These are phyloP conservation scores for Rhynchotus rufescens DNA, from an alignment of 2,797 vertebrate species.

Conservation along the genomic window DNA sequence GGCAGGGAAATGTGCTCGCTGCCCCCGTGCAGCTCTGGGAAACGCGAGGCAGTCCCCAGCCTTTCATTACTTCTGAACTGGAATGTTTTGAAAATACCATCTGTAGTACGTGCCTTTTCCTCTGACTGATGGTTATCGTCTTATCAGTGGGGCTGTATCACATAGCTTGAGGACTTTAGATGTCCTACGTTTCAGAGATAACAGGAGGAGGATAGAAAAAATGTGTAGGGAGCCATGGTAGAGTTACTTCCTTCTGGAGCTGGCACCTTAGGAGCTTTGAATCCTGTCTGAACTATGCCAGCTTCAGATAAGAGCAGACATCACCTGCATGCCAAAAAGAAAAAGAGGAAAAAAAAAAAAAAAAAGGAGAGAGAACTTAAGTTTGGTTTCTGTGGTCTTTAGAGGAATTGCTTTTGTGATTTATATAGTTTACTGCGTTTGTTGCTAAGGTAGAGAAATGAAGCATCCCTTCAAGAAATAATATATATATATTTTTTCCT, in stretches of 20 bases:
- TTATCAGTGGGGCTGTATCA: not conserved
- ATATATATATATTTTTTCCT: not conserved
- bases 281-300: not conserved
- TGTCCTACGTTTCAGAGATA: not conserved
- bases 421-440: not conserved
- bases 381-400: not conserved
- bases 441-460: not conserved
- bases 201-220: not conserved
- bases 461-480: not conserved
- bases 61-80: not conserved
- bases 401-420: not conserved
- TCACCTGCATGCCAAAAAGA: accelerated
- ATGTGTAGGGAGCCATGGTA: not conserved
- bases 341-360: not conserved
- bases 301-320: not conserved
- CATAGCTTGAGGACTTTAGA: not conserved
- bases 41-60: not conserved
- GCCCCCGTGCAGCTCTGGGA: not conserved
- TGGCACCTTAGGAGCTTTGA: not conserved
- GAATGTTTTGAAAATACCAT: slow-evolving; percentile 35
- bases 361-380: not conserved
- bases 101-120: not conserved
- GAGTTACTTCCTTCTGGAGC: not conserved
- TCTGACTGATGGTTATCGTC: not conserved
- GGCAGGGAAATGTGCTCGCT: accelerated